Conservation (phyloP, 2,888 invertebrate species). For the Sesia apiformis region DNA sequence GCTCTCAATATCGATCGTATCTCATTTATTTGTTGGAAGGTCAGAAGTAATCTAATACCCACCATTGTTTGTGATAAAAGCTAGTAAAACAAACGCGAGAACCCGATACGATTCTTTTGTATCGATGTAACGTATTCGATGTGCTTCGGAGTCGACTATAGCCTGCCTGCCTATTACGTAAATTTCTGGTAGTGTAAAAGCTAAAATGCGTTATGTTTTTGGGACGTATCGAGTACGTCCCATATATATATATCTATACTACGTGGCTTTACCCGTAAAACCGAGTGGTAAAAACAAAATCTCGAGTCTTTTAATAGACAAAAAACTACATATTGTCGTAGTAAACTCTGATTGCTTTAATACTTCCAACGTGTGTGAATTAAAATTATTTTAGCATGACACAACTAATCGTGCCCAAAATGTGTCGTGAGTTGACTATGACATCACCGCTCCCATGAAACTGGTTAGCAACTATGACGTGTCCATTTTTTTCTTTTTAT, state of each 20-base stretch:
- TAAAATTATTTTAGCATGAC: background rate
- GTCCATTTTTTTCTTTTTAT: background rate
- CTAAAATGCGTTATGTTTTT: no score
- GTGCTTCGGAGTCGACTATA: no score
- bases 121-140: background rate
- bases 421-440: background rate
- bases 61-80: constrained; percentile 30
- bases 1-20: constrained; percentile 57
- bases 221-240: no score
- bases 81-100: constrained; percentile 9
- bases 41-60: constrained; percentile 41
- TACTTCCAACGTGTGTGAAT: constrained; percentile 7
- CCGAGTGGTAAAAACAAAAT: no score
- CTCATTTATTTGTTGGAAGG: constrained; percentile 41
- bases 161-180: no score
- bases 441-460: background rate
- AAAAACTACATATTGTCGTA: no score
- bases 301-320: no score
- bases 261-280: no score
- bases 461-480: background rate
- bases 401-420: background rate
- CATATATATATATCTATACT: no score
- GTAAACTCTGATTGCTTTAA: no score
- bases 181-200: no score
- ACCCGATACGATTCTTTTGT: background rate